Conservation (phyloP, 2,888 invertebrate genomes). For the Spodoptera littoralis region DNA sequence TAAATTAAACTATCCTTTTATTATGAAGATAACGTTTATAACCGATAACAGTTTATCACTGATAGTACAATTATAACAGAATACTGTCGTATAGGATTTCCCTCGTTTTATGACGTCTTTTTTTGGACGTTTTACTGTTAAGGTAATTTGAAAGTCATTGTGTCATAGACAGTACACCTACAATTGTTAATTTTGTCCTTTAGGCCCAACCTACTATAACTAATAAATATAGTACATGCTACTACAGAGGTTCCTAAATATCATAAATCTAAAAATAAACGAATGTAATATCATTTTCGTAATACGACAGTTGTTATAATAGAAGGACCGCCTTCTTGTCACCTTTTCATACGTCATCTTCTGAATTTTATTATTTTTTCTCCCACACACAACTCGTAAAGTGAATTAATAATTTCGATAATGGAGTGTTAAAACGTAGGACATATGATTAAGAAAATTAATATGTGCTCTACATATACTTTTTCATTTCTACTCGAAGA, state of each 20-base stretch:
- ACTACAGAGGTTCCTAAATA: no score
- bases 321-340: no score
- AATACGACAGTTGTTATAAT: no score
- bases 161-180: no score
- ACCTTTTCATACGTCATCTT: no score
- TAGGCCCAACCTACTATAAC: no score
- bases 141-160: no score
- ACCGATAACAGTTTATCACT: slow-evolving; percentile 16
- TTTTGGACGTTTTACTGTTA: no score
- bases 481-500: slow-evolving; percentile 11
- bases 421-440: slow-evolving; percentile 3
- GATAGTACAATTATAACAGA: slow-evolving; percentile 3
- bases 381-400: slow-evolving; percentile 1
- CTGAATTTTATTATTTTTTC: not conserved
- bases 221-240: no score
- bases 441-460: not conserved
- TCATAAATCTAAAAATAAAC: no score
- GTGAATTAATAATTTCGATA: slow-evolving; percentile 32
- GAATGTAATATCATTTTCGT: no score
- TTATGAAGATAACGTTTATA: slow-evolving; percentile 32
- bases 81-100: slow-evolving; percentile 12
- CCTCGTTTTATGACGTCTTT: slow-evolving; percentile 7
- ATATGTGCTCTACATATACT: not conserved
- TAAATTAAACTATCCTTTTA: slow-evolving; percentile 20
- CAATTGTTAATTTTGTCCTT: no score